These are phyloP conservation scores for Apis mellifera DNA, from an alignment of 1,140 invertebrate species.

Conservation along the genomic window Amel_HAv3.1 CM009942.2:10501501-10502000, in stretches of 20 bases:
- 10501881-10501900: background rate
- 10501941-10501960: background rate
- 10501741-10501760: too few species aligned
- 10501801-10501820: too few species aligned
- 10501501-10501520: background rate
- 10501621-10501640: conserved; percentile 2
- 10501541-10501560: conserved; percentile 5
- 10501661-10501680: too few species aligned
- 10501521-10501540: background rate
- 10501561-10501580: background rate
- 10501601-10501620: conserved; percentile 2
- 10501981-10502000: conserved; percentile 45
- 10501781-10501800: background rate
- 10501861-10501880: background rate
- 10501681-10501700: too few species aligned
- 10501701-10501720: too few species aligned
- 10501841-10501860: background rate
- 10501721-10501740: too few species aligned
- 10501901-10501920: background rate
- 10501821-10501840: background rate
- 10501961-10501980: conserved; percentile 9
- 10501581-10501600: background rate
- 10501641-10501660: background rate
- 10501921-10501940: background rate
- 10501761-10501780: background rate